Conservation (phyloP, 1,140 invertebrate species). For the Daktulosphaira vitifoliae region DNA sequence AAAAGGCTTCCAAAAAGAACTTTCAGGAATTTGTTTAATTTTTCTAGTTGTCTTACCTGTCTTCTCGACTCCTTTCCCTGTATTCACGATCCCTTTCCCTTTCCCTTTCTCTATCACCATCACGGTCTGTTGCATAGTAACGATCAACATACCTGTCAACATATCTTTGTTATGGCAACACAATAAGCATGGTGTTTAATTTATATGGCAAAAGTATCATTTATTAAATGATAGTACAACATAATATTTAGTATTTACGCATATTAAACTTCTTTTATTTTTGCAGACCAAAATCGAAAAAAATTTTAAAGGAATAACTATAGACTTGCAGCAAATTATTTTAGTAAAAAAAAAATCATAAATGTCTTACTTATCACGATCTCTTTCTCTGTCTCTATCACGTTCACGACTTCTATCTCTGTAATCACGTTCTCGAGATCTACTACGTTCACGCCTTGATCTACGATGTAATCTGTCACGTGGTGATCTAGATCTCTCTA, state of each 20-base stretch:
- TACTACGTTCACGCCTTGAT: slow-evolving; percentile 61
- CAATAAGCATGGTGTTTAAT: no score
- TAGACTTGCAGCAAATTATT: neutral
- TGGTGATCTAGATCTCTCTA: slow-evolving; percentile 65
- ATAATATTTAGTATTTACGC: no score
- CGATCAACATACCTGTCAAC: slow-evolving; percentile 32
- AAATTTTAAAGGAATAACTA: neutral
- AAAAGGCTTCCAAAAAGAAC: slow-evolving; percentile 18
- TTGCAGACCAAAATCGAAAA: slow-evolving; percentile 5
- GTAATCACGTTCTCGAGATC: slow-evolving; percentile 67
- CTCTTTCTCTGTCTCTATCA: slow-evolving; percentile 40
- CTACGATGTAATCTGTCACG: slow-evolving; percentile 59
- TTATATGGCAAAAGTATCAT: no score
- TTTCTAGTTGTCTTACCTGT: slow-evolving; percentile 49
- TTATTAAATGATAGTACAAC: no score
- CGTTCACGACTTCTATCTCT: slow-evolving; percentile 60
- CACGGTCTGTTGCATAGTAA: slow-evolving; percentile 45
- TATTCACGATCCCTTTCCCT: slow-evolving; percentile 48
- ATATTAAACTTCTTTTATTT: no score
- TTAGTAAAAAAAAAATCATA: neutral
- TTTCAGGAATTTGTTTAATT: slow-evolving; percentile 3
- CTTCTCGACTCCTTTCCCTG: slow-evolving; percentile 59
- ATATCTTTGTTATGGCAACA: slow-evolving; percentile 30
- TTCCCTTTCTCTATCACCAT: slow-evolving; percentile 43
- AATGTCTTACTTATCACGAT: slow-evolving; percentile 45